Conservation (phyloP, 1,140 invertebrate genomes). For the Bathynomus jamesi region DNA sequence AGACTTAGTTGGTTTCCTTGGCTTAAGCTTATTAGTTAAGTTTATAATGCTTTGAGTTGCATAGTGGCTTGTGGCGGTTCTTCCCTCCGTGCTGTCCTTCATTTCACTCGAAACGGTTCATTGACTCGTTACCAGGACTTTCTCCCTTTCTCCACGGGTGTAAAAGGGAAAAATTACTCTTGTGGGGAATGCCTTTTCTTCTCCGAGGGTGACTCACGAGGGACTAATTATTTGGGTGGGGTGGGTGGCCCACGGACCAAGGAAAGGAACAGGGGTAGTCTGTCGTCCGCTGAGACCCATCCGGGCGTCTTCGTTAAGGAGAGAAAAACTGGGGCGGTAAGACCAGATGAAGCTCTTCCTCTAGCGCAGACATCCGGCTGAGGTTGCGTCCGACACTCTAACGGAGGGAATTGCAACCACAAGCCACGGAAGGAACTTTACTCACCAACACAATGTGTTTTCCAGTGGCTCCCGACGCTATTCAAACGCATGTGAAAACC, state of each 20-base stretch:
- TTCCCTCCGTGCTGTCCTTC: slow-evolving; percentile 9
- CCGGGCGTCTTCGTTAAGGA: not conserved
- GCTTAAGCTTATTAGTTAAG: slow-evolving; percentile 36
- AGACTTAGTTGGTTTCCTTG: too few species aligned
- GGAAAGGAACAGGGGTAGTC: not conserved
- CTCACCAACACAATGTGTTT: too few species aligned
- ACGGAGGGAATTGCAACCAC: slow-evolving; percentile 17
- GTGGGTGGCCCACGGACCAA: not conserved
- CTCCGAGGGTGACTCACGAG: not conserved
- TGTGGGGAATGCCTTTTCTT: not conserved
- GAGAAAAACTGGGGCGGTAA: slow-evolving; percentile 24
- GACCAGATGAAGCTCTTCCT: slow-evolving; percentile 14
- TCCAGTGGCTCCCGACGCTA: slow-evolving; percentile 94
- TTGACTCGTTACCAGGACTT: not conserved
- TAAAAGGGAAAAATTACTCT: not conserved
- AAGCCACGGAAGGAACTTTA: slow-evolving; percentile 29
- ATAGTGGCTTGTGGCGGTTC: slow-evolving; percentile 28
- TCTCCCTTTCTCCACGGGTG: not conserved
- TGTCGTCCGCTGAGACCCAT: not conserved
- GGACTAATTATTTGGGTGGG: not conserved
- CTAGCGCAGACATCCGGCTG: not conserved
- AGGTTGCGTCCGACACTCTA: slow-evolving; percentile 11
- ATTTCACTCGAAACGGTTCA: not conserved
- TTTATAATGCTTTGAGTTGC: slow-evolving; percentile 39
- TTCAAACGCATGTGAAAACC: slow-evolving; percentile 97